A percentile compares a stretch with the other conserved stretches of the same genome.
Evolutionary conservation across 2,113 vertebrate species (phyloP).

Genomic region (Lutjanus erythropterus): DNA sequence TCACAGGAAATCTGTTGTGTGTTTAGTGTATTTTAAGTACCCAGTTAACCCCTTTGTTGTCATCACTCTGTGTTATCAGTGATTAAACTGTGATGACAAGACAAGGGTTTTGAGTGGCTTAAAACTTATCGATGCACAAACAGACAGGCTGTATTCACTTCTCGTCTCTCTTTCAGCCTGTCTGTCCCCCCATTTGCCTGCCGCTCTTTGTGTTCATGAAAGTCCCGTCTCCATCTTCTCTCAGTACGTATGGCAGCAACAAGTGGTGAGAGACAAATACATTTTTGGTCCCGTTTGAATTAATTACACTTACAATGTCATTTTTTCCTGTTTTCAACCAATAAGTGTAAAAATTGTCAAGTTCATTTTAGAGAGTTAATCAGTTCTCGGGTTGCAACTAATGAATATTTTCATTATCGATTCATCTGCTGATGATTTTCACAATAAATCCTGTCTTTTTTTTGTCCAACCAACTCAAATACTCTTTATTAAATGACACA

Average conservation of each 20-base stretch:
- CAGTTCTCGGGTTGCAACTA: no score
- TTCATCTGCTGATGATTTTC: no score
- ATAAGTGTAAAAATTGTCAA: no score
- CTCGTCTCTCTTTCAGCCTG: conserved; percentile 14
- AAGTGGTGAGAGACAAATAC: no score
- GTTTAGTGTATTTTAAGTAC: conserved; percentile 37
- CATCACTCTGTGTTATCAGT: conserved; percentile 41
- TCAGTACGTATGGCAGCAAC: background rate
- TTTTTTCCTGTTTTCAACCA: no score
- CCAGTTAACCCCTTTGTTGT: conserved; percentile 39
- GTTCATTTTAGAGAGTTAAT: no score
- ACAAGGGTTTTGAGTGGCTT: conserved; percentile 40
- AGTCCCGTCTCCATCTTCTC: background rate
- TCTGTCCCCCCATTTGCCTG: background rate
- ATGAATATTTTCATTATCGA: no score
- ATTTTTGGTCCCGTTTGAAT: no score
- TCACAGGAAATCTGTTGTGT: conserved; percentile 9
- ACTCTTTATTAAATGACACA: no score
- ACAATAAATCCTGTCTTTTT: no score
- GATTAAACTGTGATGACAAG: conserved; percentile 83
- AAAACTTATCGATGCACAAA: conserved; percentile 59
- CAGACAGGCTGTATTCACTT: conserved; percentile 45
- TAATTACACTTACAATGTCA: no score
- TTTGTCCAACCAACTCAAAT: no score
- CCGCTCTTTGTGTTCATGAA: background rate